Base-by-base conservation (phyloP, 2,113 vertebrate species). In the Ibidorhyncha struthersii region DNA sequence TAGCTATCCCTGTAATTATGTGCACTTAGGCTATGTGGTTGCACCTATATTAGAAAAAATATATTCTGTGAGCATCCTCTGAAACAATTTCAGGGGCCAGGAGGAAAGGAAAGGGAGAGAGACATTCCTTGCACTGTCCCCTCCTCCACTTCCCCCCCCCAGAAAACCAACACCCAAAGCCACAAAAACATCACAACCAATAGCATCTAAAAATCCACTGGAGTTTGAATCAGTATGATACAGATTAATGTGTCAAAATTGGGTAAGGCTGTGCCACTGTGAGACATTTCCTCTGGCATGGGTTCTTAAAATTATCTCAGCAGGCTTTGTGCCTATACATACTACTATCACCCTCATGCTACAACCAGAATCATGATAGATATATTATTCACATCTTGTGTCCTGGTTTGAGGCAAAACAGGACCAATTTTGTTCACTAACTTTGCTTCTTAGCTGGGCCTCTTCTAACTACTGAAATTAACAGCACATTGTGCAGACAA, bases 61-160 rank as follows among this genome's bases (percentile, higher is more conserved):
- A 82, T 32, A 69, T 12, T 41, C 15, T 67, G 3, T 67, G 56
- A 72, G 5, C 10, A 65, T 6, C 17, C 6, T 59, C 32, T 85
- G 32, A 41, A 82, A 45, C 15, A 82, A 21, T 5, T 62, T 50
- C 14, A 58, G 2, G 9, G 6, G 0, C 1, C 20, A 49, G 30
- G 5, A 67, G 34, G 20, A 70, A 92, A 70, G 8, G 14, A 90
- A 91, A 61, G 6, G 10, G 10, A 78, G 6, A 71, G 84, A 73
- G 29, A 23, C 1, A 36, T 65, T 74, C 23, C 29, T 8, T 49
- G 14, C 8, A 30, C 15, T 30, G 9, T 6, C 15, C 19, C 11
- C 10, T 43, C 27, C 27, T 9, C 4, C 18, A 8, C 14, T 12
- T 2, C 21, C 13, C 17, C 13, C n/a, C 9, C 16, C 8, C 2